phyloP scores from a whole-genome alignment of 2,113 vertebrate genomes.

The Poeciliopsis occidentalis region DNA sequence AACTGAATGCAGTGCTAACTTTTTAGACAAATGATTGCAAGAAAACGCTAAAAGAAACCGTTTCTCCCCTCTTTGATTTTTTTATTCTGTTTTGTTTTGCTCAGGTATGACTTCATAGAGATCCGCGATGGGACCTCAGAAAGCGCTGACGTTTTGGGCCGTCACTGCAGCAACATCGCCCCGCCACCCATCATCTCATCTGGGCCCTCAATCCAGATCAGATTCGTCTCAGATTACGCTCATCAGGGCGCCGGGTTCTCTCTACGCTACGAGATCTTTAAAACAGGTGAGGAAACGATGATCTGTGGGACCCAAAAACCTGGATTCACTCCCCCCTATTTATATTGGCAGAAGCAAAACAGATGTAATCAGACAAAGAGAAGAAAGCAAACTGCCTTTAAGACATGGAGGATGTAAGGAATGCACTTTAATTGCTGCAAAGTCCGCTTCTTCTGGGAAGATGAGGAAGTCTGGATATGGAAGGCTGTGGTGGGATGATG shows the following conservation, averaged over 20 bases:
- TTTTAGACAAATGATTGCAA: background rate
- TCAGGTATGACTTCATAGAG: constrained; percentile 97
- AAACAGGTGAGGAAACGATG: constrained; percentile 85
- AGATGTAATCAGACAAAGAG: constrained; percentile 1
- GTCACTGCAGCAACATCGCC: constrained; percentile 97
- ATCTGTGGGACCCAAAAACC: constrained; percentile 11
- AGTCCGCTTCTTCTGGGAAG: constrained; percentile 61
- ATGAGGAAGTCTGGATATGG: constrained; percentile 9
- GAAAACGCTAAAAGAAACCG: background rate
- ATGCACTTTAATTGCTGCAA: constrained; percentile 74
- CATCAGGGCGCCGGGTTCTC: constrained; percentile 98
- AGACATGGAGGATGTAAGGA: constrained; percentile 67
- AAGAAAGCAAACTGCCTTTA: constrained; percentile 45
- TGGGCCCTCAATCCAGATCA: constrained; percentile 89
- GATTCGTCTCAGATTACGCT: constrained; percentile 95
- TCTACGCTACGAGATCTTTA: constrained; percentile 97
- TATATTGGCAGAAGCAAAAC: constrained; percentile 60
- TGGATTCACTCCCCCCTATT: constrained; percentile 54
- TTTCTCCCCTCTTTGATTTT: background rate
- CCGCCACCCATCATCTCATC: constrained; percentile 95
- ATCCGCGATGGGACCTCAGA: constrained; percentile 92
- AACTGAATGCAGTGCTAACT: background rate
- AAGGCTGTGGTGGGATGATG: constrained; percentile 40
- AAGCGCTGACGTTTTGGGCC: constrained; percentile 89
- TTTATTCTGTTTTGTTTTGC: background rate